Base-by-base conservation (phyloP, 2,888 invertebrate genomes). In the Chesias legatella region DNA sequence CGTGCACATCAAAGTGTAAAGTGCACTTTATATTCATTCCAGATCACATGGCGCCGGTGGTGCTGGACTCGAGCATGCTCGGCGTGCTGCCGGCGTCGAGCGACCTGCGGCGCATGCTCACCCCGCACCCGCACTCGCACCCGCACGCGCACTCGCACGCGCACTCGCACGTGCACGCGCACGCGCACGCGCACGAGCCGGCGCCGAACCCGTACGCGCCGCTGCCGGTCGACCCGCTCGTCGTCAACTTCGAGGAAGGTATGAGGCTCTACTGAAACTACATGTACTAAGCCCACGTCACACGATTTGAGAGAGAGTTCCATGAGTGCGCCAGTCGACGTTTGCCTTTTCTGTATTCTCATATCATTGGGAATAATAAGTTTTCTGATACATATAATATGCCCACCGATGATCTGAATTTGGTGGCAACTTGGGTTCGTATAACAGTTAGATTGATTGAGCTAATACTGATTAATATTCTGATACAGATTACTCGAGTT, bases 231-330 rank as follows among this genome's bases (percentile, higher is more conserved):
- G 93, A 93, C 73, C 91, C 93, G 25, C 90, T 94, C 63, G 93
- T 94, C 66, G 93, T 94, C 71, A 93, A 92, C 90, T 93, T 94
- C 81, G 93, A 94, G 89, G 94, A 94, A 93, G 93, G 93, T 93
- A 93, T 93, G 93, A 91, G 92, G 73, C 90, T 93, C 81, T 92
- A 92, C 90, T 91, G 91, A 88, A 78, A 77, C 67, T 74, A 73
- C 49, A 78, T 78, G 75, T 75, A 73, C 63, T 80, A 76, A 79
- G 80, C 73, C 68, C 67, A 56, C 41, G 26, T 45, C 50, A 58
- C 51, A 62, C 75, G 64, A 63, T 68, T 70, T 63, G 67, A 64
- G 69, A 63, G 69, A 63, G 42, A 44, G 41, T 31, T 25, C 13
- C 20, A 17, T 17, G 13, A 17, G 13, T 17, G 13, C 13, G 13